phyloP scores from a whole-genome alignment of 2,113 vertebrate genomes.

The Apaloderma vittatum region DNA sequence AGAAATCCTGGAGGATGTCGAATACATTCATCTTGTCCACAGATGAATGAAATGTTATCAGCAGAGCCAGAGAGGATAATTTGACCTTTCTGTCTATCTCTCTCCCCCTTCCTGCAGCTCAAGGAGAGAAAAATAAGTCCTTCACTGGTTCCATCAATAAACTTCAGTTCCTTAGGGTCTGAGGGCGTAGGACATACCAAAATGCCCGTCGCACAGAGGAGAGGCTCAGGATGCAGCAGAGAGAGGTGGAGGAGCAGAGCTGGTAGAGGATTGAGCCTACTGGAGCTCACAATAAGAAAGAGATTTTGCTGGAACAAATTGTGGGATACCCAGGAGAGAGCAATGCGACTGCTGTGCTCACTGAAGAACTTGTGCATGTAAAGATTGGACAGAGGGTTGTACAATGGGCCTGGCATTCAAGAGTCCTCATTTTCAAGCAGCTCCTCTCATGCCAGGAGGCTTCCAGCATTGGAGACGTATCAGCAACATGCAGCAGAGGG shows the following conservation, averaged over 20 bases:
- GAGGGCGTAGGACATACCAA: not conserved
- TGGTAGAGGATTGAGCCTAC: not conserved
- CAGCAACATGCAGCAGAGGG: not conserved
- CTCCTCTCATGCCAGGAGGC: not conserved
- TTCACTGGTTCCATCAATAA: not conserved
- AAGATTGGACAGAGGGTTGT: not conserved
- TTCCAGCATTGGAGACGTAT: not conserved
- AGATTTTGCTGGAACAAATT: not conserved
- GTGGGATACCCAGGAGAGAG: not conserved
- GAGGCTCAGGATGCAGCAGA: not conserved
- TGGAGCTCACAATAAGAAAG: not conserved
- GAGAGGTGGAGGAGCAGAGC: not conserved
- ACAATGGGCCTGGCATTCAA: not conserved
- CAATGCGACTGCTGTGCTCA: not conserved
- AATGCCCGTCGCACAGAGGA: not conserved
- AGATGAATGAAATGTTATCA: constrained; percentile 35
- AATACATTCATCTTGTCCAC: not conserved
- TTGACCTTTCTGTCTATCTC: not conserved
- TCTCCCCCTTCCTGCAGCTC: not conserved
- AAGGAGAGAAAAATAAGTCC: not conserved
- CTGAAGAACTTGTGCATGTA: not conserved
- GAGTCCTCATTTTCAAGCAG: not conserved
- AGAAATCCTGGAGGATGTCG: not conserved
- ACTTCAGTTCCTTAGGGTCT: not conserved
- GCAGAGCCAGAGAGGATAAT: constrained; percentile 19